Percentiles rank a stretch among this genome's conserved stretches.
These are phyloP conservation scores for Bubo blakistoni DNA, from an alignment of 2,113 vertebrate genomes.

Conservation along the genomic window DNA sequence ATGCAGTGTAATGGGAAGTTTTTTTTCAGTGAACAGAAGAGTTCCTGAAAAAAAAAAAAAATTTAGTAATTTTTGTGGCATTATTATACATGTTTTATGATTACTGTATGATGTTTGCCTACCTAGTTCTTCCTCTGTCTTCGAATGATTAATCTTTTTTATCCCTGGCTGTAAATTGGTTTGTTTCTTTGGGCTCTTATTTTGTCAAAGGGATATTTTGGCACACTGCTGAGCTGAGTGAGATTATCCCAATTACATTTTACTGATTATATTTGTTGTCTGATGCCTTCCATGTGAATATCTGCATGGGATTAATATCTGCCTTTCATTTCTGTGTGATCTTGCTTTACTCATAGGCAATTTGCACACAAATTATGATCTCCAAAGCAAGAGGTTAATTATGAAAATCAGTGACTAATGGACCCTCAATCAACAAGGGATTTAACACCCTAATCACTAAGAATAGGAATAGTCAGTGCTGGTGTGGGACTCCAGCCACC, in stretches of 20 bases:
- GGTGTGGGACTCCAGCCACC: not conserved
- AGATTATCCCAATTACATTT: conserved; percentile 33
- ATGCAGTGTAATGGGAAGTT: not conserved
- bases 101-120: conserved; percentile 1
- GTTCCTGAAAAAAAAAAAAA: conserved; percentile 28
- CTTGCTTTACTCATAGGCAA: not conserved
- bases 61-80: conserved; percentile 38
- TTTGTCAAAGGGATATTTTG: conserved; percentile 44
- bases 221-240: conserved; percentile 14
- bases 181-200: conserved; percentile 46
- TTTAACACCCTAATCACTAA: not conserved
- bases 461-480: not conserved
- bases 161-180: conserved; percentile 46
- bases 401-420: not conserved
- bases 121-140: not conserved
- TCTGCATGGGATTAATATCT: not conserved
- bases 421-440: not conserved
- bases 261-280: not conserved
- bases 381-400: not conserved
- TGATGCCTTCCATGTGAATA: not conserved
- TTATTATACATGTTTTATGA: conserved; percentile 56
- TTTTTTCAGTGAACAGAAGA: not conserved
- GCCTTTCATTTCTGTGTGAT: conserved; percentile 4
- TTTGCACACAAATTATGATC: not conserved
- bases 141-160: conserved; percentile 33